Base-by-base conservation (phyloP, 37 sponge, comb jelly and placozoan genomes). In the Chondrilla cf. caribensis region DNA sequence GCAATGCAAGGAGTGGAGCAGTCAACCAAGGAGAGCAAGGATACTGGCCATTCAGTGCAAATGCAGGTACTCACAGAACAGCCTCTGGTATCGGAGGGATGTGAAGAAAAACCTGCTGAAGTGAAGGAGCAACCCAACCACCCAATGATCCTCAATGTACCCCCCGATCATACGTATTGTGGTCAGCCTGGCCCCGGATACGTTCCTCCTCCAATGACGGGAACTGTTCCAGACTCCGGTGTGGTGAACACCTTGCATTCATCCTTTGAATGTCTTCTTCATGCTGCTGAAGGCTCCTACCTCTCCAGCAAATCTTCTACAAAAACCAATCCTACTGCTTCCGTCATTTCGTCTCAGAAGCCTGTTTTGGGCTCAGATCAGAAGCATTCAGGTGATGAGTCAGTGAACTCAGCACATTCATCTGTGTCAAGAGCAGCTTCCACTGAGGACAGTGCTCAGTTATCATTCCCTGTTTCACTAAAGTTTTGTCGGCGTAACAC, bases 131-230 rank as follows among this genome's bases (percentile, higher is more conserved):
- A 62, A 62, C 4, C 8, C 64, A 62, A 15, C 6, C 25, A n/a
- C 24, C 76, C 76, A 25, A 22, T 73, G 22, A 73, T n/a, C 41
- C 76, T 73, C 15, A 2, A 15, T 37, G 9, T 73, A 2, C 76
- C 76, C 15, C 41, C 44, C 6, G 76, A 73, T 43, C 76, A 73
- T 25, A 73, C 76, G n/a, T 73, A 73, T 22, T 73, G 76, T 40
- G 76, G 76, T 43, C 76, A 41, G 40, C 38, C 76, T 40, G 35
- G 17, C 1, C 32, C 68, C 1, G 68, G 33, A 8, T 33, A 18
- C 1, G 18, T 15, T 37, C 76, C 76, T 24, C 41, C 44, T 28
- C 8, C 7, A 28, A 7, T 7, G 7, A 28, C 25, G 5, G 64
- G 22, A 7, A n/a, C 8, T 19, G 25, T n/a, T 37, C 43, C 41